Percentiles rank a stretch among this genome's conserved stretches.
These are phyloP conservation scores for Musca domestica DNA, from an alignment of 1,140 invertebrate species.

Conservation along the genomic window DNA sequence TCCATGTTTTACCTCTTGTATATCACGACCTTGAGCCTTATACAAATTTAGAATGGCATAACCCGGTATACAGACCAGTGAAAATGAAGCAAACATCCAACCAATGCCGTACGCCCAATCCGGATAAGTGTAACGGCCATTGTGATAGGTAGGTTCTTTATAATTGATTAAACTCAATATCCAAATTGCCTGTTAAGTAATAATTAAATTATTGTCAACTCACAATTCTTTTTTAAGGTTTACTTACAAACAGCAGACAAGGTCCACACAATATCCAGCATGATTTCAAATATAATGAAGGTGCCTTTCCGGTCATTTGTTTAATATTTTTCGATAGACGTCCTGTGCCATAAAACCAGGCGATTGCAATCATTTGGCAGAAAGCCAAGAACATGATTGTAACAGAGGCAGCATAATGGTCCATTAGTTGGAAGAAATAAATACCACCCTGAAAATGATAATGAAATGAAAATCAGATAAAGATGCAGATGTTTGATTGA, in stretches of 20 bases:
- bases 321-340: slow-evolving; percentile 77
- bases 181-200: slow-evolving; percentile 72
- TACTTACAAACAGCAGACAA: slow-evolving; percentile 72
- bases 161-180: slow-evolving; percentile 85
- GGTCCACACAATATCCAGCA: slow-evolving; percentile 84
- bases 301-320: slow-evolving; percentile 80
- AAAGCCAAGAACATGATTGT: slow-evolving; percentile 90
- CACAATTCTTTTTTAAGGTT: slow-evolving; percentile 11
- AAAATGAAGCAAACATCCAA: slow-evolving; percentile 81
- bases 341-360: slow-evolving; percentile 88
- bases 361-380: slow-evolving; percentile 85
- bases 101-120: slow-evolving; percentile 81
- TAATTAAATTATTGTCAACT: too few relatives aligned
- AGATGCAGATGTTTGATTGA: too few relatives aligned
- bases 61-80: slow-evolving; percentile 81
- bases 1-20: slow-evolving; percentile 65
- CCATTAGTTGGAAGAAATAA: slow-evolving; percentile 89
- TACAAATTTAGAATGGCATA: slow-evolving; percentile 73
- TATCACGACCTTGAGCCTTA: slow-evolving; percentile 67
- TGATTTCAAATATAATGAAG: slow-evolving; percentile 76
- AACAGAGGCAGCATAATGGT: slow-evolving; percentile 87
- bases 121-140: slow-evolving; percentile 76
- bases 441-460: slow-evolving; percentile 67
- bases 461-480: too few relatives aligned
- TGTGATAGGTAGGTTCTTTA: slow-evolving; percentile 75